Percentiles rank a stretch among this genome's conserved stretches.
Evolutionary conservation across 35 echinoderm and acorn worm species (phyloP).

Genomic region (Acanthaster planci): DNA sequence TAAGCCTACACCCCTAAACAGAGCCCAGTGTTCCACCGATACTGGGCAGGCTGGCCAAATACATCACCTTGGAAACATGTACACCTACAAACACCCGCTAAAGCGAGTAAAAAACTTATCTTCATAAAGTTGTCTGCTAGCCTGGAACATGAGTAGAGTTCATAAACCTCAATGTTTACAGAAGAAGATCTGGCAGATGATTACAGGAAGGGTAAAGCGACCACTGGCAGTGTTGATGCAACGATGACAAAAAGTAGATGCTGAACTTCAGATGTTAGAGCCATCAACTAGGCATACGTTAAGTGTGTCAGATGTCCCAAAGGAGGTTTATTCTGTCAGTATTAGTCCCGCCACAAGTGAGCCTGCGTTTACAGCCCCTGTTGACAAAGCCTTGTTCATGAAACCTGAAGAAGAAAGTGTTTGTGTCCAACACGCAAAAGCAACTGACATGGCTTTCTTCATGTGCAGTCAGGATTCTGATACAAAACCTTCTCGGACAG

Average conservation of each 20-base stretch:
- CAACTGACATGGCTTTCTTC: slow-evolving; percentile 33
- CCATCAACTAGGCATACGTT: slow-evolving; percentile 16
- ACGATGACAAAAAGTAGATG: slow-evolving; percentile 3
- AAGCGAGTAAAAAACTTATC: too few species aligned
- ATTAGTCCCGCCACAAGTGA: background rate
- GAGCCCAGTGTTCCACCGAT: too few species aligned
- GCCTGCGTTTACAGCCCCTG: background rate
- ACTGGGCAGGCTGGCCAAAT: too few species aligned
- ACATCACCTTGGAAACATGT: too few species aligned
- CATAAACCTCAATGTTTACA: too few species aligned
- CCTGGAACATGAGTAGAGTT: too few species aligned
- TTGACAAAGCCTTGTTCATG: slow-evolving; percentile 8
- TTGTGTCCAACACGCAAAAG: background rate
- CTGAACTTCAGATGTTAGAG: background rate
- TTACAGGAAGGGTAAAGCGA: too few species aligned
- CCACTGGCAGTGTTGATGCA: too few species aligned
- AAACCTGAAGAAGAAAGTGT: background rate
- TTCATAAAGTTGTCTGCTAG: too few species aligned
- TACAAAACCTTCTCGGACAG: slow-evolving; percentile 45
- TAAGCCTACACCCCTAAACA: too few species aligned
- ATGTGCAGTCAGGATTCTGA: background rate
- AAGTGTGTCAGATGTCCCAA: slow-evolving; percentile 33
- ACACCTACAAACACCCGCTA: too few species aligned
- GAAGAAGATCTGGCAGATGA: too few species aligned
- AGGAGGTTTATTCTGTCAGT: background rate